These are phyloP conservation scores for Congeria kusceri DNA, from an alignment of 2,888 invertebrate genomes.

Conservation along the genomic window DNA sequence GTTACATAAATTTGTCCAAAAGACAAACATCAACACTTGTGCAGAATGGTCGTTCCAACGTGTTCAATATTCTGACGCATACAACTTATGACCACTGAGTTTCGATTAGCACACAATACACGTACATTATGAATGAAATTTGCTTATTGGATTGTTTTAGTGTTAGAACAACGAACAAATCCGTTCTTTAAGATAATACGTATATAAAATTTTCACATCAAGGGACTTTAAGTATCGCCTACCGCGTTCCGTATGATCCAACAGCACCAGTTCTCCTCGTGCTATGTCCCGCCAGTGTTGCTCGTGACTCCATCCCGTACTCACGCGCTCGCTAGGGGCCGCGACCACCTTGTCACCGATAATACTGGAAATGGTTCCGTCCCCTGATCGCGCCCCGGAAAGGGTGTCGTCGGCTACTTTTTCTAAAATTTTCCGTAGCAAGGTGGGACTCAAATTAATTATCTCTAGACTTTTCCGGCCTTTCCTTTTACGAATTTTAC, in stretches of 20 bases:
- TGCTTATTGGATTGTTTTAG: no score
- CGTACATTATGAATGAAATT: no score
- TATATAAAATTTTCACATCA: no score
- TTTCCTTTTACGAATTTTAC: constrained; percentile 62
- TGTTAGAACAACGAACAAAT: no score
- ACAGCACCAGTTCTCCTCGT: constrained; percentile 27
- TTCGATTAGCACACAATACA: no score
- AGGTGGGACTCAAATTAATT: constrained; percentile 43
- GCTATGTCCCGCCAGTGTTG: constrained; percentile 50
- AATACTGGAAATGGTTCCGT: constrained; percentile 50
- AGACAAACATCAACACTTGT: no score
- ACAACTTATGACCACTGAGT: no score
- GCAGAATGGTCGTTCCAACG: no score
- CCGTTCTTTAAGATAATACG: no score
- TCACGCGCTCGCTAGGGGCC: background rate
- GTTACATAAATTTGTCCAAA: no score
- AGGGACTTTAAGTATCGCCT: no score
- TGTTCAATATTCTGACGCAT: no score
- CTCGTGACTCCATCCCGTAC: constrained; percentile 50
- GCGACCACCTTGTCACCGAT: constrained; percentile 10
- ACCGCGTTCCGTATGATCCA: constrained; percentile 14
- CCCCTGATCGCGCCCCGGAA: constrained; percentile 59
- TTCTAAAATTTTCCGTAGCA: constrained; percentile 58
- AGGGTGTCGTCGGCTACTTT: constrained; percentile 61
- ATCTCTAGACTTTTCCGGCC: constrained; percentile 39